Base-by-base conservation (phyloP, 2,113 vertebrate species). In the Bagarius yarrelli region DNA sequence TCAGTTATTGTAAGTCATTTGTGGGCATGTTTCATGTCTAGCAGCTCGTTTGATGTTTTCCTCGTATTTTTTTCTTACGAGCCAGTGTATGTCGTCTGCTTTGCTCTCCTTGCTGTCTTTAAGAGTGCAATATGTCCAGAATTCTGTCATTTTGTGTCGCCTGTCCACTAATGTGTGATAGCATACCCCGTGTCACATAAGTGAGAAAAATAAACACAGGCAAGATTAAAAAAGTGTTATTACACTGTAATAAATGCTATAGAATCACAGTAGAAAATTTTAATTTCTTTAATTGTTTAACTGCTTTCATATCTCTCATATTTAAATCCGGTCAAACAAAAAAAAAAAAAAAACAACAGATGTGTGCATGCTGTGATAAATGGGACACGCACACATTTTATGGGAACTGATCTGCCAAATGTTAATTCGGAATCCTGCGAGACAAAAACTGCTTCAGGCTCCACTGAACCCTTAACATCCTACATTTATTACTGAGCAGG, bases 281-380 rank as follows among this genome's bases (percentile, higher is more conserved):
- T 36, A 66, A 4, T 12, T 16, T 64, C 1, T 64, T n/a, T n/a
- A n/a, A n/a, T n/a, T n/a, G n/a, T n/a, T n/a, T n/a, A n/a, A 44
- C 23, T 44, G 23, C 66, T 44, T 13, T 47, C 36, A 25, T 16
- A 15, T 19, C 23, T 53, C 27, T 32, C 12, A 53, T 21, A 53
- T 32, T 21, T 44, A 27, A 21, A 56, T 8, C 19, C 15, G 27
- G 12, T 13, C 23, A 9, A n/a, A 19, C 14, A 50, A 16, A 8
- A 53, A 53, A 23, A 4, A 9, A 21, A 18, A 2, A 60, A 60
- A 25, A 44, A 19, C 23, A 64, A 25, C 36, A 57, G 70, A 44
- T 79, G 59, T 72, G 76, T 74, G 50, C 71, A 59, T 59, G 59
- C 57, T 50, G 75, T 63, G 75, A 50, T 79, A 57, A 83, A 83